Evolutionary conservation across 2,888 invertebrate genomes (phyloP).

Genomic region (Apodemia duryi): DNA sequence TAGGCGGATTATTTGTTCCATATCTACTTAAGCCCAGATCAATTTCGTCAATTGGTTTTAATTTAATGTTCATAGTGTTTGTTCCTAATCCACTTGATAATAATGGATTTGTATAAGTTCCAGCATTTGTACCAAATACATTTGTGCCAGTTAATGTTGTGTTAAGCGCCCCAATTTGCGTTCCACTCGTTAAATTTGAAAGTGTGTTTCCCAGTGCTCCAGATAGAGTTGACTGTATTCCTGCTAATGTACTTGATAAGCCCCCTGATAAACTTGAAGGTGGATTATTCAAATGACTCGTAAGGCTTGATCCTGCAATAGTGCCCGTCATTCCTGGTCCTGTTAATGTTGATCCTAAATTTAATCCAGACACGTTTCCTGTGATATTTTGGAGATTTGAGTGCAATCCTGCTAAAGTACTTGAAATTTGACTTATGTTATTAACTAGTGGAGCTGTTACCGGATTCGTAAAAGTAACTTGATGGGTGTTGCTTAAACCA

Average conservation of each 20-base stretch:
- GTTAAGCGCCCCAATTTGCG: conserved; percentile 62
- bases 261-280: conserved; percentile 67
- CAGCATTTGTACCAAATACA: conserved; percentile 59
- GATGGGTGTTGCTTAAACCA: conserved; percentile 69
- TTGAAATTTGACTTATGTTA: conserved; percentile 73
- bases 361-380: conserved; percentile 65
- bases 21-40: conserved; percentile 82
- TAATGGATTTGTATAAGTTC: conserved; percentile 83
- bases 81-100: conserved; percentile 78
- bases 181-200: conserved; percentile 59
- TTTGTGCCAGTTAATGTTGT: conserved; percentile 60
- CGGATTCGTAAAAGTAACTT: conserved; percentile 74
- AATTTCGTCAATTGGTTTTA: conserved; percentile 86
- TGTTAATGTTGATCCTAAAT: conserved; percentile 61
- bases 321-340: conserved; percentile 71
- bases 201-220: conserved; percentile 66
- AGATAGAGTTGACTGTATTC: conserved; percentile 62
- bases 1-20: conserved; percentile 59
- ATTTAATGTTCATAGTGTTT: conserved; percentile 81
- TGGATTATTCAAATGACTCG: conserved; percentile 65
- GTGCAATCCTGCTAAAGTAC: conserved; percentile 69
- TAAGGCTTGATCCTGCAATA: conserved; percentile 68
- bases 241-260: conserved; percentile 60
- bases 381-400: conserved; percentile 69
- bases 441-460: conserved; percentile 71